Evolutionary conservation across 2,888 invertebrate species (phyloP).

Genomic region (Acleris cristana): DNA sequence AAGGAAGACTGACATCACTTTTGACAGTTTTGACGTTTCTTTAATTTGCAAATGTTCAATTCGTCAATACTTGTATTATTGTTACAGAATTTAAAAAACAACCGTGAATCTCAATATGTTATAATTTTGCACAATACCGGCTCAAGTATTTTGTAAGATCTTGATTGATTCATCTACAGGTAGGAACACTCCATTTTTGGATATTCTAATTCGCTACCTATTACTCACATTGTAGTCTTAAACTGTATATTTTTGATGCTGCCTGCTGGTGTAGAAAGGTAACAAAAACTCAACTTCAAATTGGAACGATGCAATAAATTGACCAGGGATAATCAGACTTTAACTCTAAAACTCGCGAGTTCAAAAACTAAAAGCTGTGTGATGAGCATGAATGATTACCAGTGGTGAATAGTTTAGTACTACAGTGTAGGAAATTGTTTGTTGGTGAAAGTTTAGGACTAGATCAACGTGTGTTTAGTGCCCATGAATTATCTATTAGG

Average conservation of each 20-base stretch:
- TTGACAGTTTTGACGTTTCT: slow-evolving; percentile 38
- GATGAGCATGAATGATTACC: no score
- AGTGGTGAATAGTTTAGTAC: no score
- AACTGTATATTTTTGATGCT: not conserved
- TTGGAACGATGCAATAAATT: not conserved
- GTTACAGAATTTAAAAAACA: slow-evolving; percentile 18
- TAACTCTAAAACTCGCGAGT: no score
- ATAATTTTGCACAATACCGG: slow-evolving; percentile 13
- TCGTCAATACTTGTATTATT: slow-evolving; percentile 32
- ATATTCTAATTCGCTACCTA: slow-evolving; percentile 1
- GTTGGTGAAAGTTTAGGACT: no score
- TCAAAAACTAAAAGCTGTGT: no score
- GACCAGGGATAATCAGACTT: not conserved
- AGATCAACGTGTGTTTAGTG: no score
- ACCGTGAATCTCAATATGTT: slow-evolving; percentile 29
- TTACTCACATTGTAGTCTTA: slow-evolving; percentile 12
- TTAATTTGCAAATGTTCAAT: slow-evolving; percentile 26
- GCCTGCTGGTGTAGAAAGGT: no score
- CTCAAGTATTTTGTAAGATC: slow-evolving; percentile 6
- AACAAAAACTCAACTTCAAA: no score
- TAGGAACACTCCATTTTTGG: slow-evolving; percentile 1
- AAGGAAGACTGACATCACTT: slow-evolving; percentile 28
- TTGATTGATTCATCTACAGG: slow-evolving; percentile 17
- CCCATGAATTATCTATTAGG: no score
- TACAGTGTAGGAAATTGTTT: no score